phyloP scores from a whole-genome alignment of 1,140 invertebrate genomes.

The Akabosia matsudoensis region DNA sequence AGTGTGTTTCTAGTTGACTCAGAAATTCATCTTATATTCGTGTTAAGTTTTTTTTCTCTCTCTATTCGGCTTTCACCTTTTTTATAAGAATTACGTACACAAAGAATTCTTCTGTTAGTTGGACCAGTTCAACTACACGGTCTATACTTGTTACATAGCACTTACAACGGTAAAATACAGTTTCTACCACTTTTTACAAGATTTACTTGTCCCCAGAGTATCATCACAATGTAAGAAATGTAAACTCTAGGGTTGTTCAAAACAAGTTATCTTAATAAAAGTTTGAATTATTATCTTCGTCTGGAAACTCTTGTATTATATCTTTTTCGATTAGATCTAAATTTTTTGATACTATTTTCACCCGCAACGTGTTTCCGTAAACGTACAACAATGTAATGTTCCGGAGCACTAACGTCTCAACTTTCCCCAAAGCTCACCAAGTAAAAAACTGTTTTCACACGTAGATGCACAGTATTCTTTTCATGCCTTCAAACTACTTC shows the following conservation, averaged over 20 bases:
- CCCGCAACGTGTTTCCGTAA: no score
- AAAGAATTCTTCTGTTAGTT: no score
- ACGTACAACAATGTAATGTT: no score
- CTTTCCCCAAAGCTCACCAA: no score
- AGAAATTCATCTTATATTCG: background rate
- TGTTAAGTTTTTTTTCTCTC: background rate
- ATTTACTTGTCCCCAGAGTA: background rate
- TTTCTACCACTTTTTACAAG: background rate
- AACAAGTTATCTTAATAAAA: background rate
- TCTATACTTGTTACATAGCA: background rate
- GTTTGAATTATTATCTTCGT: no score
- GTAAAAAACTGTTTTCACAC: no score
- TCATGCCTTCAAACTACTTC: no score
- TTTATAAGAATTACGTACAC: background rate
- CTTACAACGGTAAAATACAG: background rate
- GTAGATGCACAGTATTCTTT: no score
- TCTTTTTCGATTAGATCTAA: no score
- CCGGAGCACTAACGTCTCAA: no score
- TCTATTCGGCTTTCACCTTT: conserved; percentile 12
- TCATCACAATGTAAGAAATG: background rate
- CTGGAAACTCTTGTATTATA: no score
- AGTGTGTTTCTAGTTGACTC: background rate
- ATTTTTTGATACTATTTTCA: no score
- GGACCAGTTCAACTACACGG: background rate
- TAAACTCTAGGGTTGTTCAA: background rate